Base-by-base conservation (phyloP, 2,113 vertebrate genomes). In the Meriones unguiculatus region DNA sequence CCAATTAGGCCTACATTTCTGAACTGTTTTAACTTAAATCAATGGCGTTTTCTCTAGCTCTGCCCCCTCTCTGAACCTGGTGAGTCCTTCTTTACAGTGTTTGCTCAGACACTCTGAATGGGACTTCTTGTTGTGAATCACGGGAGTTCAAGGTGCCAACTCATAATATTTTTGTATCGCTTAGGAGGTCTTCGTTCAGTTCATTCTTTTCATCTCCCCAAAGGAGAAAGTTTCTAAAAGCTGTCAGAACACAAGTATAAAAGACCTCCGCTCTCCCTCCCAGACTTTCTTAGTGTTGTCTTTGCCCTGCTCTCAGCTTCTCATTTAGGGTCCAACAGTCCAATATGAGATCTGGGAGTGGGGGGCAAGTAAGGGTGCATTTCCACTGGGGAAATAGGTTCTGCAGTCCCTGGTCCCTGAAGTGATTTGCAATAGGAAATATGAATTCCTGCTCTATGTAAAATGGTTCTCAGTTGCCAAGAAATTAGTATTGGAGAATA, bases 91-190 rank as follows among this genome's bases (percentile, higher is more conserved):
- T 70, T 88, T 50, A 35, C 25, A 25, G 50, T 87, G 85, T 90
- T 86, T 89, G 89, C 38, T 35, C 67, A 69, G 69, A 75, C 35
- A 50, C 87, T 93, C 96, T 28, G 84, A 91, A 82, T 91, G 93
- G 91, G 89, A 70, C 73, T 95, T 95, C 92, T 80, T 94, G 91
- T 65, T 77, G 70, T 97, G 97, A 97, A 97, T 96, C 96, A 93
- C 6, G 15, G 17, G 50, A 67, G 87, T 67, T 93, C 54, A 85
- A 94, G 86, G 89, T 98, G 89, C 95, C 4, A 54, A 92, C 82
- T 91, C 95, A 95, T 81, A 97, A 95, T 97, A 97, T 96, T 98
- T 98, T 97, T 97, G 30, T 97, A 70, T 97, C 91, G 41, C 95
- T 96, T 97, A 95, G 92, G 96, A 86, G 72, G 87, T 93, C 88